Evolutionary conservation across 2,113 vertebrate genomes (phyloP).

Genomic region (Apeltes quadracus): DNA sequence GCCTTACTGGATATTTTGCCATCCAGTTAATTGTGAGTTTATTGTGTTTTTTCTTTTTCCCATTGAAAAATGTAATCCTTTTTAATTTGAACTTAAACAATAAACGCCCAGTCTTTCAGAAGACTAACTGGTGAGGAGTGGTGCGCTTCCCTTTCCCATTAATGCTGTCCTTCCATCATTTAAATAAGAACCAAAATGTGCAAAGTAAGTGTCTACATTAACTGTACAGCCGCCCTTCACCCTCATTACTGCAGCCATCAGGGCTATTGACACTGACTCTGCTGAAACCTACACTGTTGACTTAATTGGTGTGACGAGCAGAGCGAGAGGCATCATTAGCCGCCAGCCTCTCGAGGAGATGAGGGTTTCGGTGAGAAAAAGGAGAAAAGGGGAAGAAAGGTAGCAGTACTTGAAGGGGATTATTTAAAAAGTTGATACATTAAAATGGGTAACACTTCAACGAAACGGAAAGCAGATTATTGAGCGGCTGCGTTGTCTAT

Average conservation of each 20-base stretch:
- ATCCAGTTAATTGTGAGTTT: not conserved
- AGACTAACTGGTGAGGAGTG: no score
- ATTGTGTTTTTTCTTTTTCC: not conserved
- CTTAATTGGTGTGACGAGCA: constrained; percentile 38
- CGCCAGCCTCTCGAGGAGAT: constrained; percentile 1
- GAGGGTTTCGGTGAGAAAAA: constrained; percentile 14
- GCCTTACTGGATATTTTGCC: not conserved
- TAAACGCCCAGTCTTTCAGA: no score
- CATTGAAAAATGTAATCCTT: no score
- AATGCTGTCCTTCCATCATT: not conserved
- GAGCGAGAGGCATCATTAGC: constrained; percentile 47
- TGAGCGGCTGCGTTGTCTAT: not conserved
- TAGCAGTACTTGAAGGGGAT: not conserved
- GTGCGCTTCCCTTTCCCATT: not conserved
- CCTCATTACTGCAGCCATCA: constrained; percentile 40
- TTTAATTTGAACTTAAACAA: no score
- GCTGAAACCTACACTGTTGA: constrained; percentile 31
- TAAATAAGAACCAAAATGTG: constrained; percentile 2
- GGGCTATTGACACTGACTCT: constrained; percentile 48
- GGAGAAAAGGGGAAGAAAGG: not conserved
- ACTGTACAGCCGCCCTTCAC: constrained; percentile 18
- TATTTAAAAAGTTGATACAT: not conserved
- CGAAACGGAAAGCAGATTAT: not conserved
- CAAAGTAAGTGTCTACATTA: constrained; percentile 28
- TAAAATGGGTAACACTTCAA: not conserved